A percentile compares a stretch with the other conserved stretches of the same genome.
phyloP scores from a whole-genome alignment of 2,888 invertebrate genomes.

The Melanargia galathea region DNA sequence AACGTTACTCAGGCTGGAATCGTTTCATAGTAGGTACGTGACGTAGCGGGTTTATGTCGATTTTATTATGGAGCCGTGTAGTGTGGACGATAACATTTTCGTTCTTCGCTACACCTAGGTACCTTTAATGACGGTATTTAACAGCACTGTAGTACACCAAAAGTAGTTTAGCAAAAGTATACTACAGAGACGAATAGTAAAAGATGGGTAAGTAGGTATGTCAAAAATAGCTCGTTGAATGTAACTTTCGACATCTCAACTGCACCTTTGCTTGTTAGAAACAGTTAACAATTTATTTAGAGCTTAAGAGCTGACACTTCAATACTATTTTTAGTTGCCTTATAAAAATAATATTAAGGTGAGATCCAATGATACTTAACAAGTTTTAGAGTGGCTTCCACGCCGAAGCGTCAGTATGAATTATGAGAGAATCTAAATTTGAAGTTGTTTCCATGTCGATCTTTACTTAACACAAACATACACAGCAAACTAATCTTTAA shows the following conservation, averaged over 20 bases:
- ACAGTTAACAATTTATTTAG: conserved; percentile 34
- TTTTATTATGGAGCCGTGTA: conserved; percentile 25
- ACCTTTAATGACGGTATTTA: not conserved
- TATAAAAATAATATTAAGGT: conserved; percentile 66
- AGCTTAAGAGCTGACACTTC: conserved; percentile 39
- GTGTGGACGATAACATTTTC: conserved; percentile 22
- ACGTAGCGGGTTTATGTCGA: conserved; percentile 19
- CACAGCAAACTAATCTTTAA: conserved; percentile 24
- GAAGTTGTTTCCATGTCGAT: conserved; percentile 62
- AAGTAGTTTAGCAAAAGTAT: not conserved
- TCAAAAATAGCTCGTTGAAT: conserved; percentile 16
- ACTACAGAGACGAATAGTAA: not conserved
- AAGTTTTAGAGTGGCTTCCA: conserved; percentile 65
- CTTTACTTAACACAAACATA: conserved; percentile 20
- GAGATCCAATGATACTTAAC: conserved; percentile 63
- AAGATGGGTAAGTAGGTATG: not conserved
- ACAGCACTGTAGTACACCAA: conserved; percentile 9
- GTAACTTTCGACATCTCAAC: conserved; percentile 16
- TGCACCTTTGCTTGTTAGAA: conserved; percentile 23
- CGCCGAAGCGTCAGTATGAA: conserved; percentile 59
- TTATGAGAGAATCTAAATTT: conserved; percentile 65
- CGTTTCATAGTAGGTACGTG: conserved; percentile 32
- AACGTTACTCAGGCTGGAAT: conserved; percentile 31
- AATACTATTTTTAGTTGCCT: conserved; percentile 47
- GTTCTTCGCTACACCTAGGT: not conserved